A percentile compares a stretch with the other conserved stretches of the same genome.
phyloP scores from a whole-genome alignment of 2,113 vertebrate genomes.

The Ceyx melanurus region DNA sequence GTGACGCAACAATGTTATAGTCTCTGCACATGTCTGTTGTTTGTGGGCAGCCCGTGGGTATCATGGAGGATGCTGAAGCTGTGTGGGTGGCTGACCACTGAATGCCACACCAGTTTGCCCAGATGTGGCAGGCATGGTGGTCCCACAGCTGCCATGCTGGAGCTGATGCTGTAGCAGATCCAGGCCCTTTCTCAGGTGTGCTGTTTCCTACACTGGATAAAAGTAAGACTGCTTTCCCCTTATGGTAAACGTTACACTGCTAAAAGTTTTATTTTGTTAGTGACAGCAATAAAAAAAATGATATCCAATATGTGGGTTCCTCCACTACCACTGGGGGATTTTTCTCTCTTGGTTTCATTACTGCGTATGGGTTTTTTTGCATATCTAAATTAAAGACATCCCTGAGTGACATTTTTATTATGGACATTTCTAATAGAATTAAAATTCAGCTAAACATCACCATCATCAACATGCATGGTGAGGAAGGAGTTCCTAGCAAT shows the following conservation, averaged over 20 bases:
- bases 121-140: background rate
- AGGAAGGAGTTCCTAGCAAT: background rate
- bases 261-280: background rate
- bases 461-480: background rate
- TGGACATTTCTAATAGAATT: background rate
- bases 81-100: background rate
- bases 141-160: background rate
- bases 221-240: background rate
- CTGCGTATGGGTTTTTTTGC: background rate
- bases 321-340: background rate
- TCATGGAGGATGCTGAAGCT: rapidly evolving
- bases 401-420: background rate
- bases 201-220: background rate
- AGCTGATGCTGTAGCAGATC: background rate
- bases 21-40: background rate
- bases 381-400: background rate
- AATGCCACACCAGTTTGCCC: background rate
- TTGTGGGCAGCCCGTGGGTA: background rate
- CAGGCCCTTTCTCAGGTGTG: background rate
- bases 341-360: background rate
- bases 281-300: background rate
- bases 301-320: rapidly evolving
- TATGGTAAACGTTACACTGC: background rate
- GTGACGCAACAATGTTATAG: background rate
- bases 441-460: background rate